These are phyloP conservation scores for Lasioglossum figueresi DNA, from an alignment of 2,888 invertebrate genomes.

Conservation along the genomic window DNA sequence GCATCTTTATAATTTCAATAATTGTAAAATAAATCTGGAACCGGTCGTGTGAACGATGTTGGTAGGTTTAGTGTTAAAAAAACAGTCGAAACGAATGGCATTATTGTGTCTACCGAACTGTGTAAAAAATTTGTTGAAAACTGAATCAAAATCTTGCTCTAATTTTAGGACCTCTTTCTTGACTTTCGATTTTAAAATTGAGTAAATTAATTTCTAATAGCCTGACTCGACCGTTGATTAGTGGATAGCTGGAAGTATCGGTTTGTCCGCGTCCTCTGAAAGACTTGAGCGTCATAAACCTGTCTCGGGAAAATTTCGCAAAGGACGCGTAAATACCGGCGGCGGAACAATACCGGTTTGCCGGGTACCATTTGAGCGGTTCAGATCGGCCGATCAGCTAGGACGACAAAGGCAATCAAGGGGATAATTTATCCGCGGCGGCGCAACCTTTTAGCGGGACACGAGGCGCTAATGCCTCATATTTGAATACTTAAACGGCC, in stretches of 20 bases:
- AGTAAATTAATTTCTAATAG: neutral
- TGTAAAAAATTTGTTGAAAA: too few species aligned
- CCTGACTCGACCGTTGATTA: neutral
- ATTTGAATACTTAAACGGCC: slow-evolving; percentile 32
- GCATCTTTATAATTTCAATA: too few species aligned
- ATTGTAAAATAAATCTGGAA: too few species aligned
- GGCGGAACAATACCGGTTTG: neutral
- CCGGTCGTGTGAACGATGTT: too few species aligned
- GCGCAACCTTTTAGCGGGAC: slow-evolving; percentile 11
- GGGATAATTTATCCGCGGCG: slow-evolving; percentile 25
- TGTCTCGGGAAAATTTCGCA: neutral
- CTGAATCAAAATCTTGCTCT: too few species aligned
- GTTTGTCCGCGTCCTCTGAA: neutral
- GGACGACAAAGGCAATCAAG: slow-evolving; percentile 15
- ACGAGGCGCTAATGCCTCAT: slow-evolving; percentile 23
- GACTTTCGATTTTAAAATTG: too few species aligned
- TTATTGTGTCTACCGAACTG: too few species aligned
- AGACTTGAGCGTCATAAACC: neutral
- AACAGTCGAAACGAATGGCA: too few species aligned
- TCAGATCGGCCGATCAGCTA: neutral
- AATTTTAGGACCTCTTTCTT: neutral
- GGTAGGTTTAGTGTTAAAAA: too few species aligned
- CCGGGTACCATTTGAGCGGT: neutral
- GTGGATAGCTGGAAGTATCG: neutral
- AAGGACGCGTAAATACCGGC: neutral